phyloP scores from a whole-genome alignment of 2,888 invertebrate species.

The Lepeophtheirus nordmannii region DNA sequence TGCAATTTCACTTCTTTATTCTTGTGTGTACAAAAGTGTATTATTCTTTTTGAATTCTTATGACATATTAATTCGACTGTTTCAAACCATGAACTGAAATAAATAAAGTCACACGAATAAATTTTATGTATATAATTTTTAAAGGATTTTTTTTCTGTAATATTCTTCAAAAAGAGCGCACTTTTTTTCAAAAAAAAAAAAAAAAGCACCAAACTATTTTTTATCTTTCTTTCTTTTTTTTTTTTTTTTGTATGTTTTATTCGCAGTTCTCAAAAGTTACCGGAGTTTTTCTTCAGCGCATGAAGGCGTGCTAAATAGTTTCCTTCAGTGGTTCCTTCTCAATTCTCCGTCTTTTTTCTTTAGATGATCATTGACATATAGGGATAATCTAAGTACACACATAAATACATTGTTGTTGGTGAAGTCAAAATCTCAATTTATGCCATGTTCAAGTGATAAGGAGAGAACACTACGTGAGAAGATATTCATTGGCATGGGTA shows the following conservation, averaged over 20 bases:
- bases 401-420: no score
- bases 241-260: not conserved
- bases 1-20: no score
- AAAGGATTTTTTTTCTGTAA: not conserved
- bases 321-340: not conserved
- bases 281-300: not conserved
- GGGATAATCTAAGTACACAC: no score
- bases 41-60: not conserved
- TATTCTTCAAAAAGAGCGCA: not conserved
- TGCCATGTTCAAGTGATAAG: no score
- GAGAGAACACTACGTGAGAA: no score
- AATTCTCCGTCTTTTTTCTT: not conserved
- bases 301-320: not conserved
- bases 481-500: no score
- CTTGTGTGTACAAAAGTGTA: no score
- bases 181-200: not conserved
- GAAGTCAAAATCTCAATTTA: no score
- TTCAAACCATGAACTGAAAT: slow-evolving; percentile 6
- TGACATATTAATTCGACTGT: slow-evolving; percentile 3
- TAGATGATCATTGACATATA: no score
- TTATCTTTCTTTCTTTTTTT: not conserved
- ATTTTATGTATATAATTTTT: not conserved
- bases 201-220: no score
- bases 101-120: slow-evolving; percentile 4
- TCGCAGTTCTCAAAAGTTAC: not conserved